Evolutionary conservation across 2,797 vertebrate species (phyloP), one percentile per base, ranked within the genome.

Genomic region (Spinibarbus caldwelli): DNA sequence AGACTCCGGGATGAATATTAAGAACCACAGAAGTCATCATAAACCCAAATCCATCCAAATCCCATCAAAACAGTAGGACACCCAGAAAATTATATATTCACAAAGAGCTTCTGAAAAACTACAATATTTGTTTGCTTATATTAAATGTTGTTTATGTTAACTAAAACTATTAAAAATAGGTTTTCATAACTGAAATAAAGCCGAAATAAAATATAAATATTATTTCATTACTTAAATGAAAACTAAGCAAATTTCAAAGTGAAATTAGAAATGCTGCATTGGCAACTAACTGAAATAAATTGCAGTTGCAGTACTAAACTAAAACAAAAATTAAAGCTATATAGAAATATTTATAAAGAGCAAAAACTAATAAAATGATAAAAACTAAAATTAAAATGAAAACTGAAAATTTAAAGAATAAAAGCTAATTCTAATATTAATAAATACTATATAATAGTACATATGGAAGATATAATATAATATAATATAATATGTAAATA

Each of bases 11-110:
- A 67, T 52, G 49, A 54, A 57, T 57, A 71, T 82, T 43, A 62
- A 82, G 67, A 36, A 17, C 26, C 34, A 23, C 47, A 59, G 49
- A 38, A 64, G 49, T 76, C 76, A 34, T 62, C 59, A 49, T n/a
- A 80, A 80, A 84, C 10, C 72, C 7, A 23, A 71, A 29, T 43
- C 41, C 68, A 45, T 45, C 49, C 21, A 23, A 66, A 34, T 54
- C 11, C 31, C 21, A 75, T 49, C 29, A 47, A 75, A 49, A 75
- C 10, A 49, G 26, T 29, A 49, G 26, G 26, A 75, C 17, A 4
- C 8, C 31, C 52, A 5, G 19, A 75, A 52, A 8, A n/a, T 57
- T 2, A 36, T 2, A 54, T 31, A 73, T 26, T 71, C n/a, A 71
- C 68, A 45, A 15, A 10, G 4, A 73, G 26, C 9, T 12, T 31